Conservation (phyloP, 2,797 vertebrate genomes). For the Microctenopoma lineatum region DNA sequence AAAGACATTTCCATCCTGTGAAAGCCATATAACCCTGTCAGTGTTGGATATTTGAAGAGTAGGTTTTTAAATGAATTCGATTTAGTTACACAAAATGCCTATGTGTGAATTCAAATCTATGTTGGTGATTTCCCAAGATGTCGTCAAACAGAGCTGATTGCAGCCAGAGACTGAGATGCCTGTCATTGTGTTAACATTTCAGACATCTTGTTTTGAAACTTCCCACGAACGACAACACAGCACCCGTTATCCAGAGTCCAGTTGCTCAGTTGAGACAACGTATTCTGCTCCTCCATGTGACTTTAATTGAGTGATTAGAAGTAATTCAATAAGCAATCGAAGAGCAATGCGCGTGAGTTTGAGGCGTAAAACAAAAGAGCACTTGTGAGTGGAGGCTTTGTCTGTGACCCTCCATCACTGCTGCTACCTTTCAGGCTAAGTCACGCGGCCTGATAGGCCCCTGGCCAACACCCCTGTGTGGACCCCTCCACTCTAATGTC, state of each 20-base stretch:
- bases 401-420: slow-evolving; percentile 65
- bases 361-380: slow-evolving; percentile 83
- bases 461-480: slow-evolving; percentile 65
- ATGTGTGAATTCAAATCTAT: slow-evolving; percentile 31
- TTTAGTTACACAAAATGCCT: slow-evolving; percentile 6
- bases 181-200: slow-evolving; percentile 59
- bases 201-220: slow-evolving; percentile 79
- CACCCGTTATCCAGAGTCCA: slow-evolving; percentile 64
- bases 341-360: slow-evolving; percentile 80
- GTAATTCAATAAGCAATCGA: slow-evolving; percentile 86
- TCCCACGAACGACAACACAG: slow-evolving; percentile 80
- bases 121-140: slow-evolving; percentile 51
- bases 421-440: slow-evolving; percentile 76
- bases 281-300: slow-evolving; percentile 83
- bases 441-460: slow-evolving; percentile 71
- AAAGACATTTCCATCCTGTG: background rate
- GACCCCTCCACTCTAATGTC: slow-evolving; percentile 68
- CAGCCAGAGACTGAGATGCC: slow-evolving; percentile 30
- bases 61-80: background rate
- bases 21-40: slow-evolving; percentile 1
- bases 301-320: slow-evolving; percentile 85
- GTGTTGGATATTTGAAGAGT: background rate
- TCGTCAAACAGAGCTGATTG: slow-evolving; percentile 14
- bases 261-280: slow-evolving; percentile 61
- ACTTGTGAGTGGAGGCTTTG: slow-evolving; percentile 80